Base-by-base conservation (phyloP, 2,888 invertebrate species). In the Scaptomyza parva region DNA sequence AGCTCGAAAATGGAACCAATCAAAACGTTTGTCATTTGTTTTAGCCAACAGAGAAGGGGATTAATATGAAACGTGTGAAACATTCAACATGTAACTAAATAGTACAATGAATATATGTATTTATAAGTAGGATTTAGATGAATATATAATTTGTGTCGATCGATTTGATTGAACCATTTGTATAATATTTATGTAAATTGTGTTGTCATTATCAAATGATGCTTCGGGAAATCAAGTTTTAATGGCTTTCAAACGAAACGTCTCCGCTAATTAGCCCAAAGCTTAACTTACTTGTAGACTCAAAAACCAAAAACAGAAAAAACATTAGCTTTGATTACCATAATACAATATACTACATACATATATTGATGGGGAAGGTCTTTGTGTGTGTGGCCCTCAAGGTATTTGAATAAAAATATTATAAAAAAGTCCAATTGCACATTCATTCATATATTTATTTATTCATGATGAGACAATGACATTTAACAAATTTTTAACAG, bases 311-410 rank as follows among this genome's bases (percentile, higher is more conserved):
- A n/a, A n/a, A n/a, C n/a, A n/a, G n/a, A n/a, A n/a, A n/a, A n/a
- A n/a, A n/a, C n/a, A n/a, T n/a, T n/a, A 39, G 17, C 22, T 37
- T 28, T 5, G 26, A 86, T 84, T 86, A 70, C 22, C 86, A 82
- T 76, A 75, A 73, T 51, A 45, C 12, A 28, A 43, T 12, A 11
- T 11, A 17, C 26, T 1, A 7, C 14, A 2, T 11, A 55, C 58
- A 44, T 61, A 59, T 57, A 63, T 48, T 70, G 76, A 68, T 79
- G 45, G 64, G 61, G 62, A 86, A 83, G 86, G 80, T 65, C 68
- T 48, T 45, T 71, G 14, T 14, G 74, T 71, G 35, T 14, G 75
- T 68, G 84, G 64, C 64, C 53, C 22, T 55, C 18, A 7, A 54
- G 39, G 4, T 17, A 51, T 47, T 43, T 22, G 0, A 76, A 61